phyloP scores from a whole-genome alignment of 2,113 vertebrate species.

The Rissa tridactyla region DNA sequence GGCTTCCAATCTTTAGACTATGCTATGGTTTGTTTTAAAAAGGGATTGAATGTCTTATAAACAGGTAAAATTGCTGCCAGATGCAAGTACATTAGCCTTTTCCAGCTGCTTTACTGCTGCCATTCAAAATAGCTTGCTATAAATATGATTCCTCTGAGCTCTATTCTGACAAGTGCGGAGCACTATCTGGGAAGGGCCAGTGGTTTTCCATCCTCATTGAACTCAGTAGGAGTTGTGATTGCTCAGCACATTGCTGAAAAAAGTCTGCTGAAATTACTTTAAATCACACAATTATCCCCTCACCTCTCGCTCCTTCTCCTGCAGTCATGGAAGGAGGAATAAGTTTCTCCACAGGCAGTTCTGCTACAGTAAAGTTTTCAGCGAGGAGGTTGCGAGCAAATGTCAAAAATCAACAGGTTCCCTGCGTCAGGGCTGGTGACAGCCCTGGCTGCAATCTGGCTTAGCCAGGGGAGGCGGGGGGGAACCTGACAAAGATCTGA shows the following conservation, averaged over 20 bases:
- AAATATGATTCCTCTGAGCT: slow-evolving; percentile 56
- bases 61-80: slow-evolving; percentile 60
- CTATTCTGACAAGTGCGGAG: slow-evolving; percentile 7
- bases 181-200: slow-evolving; percentile 18
- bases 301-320: background rate
- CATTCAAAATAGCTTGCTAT: slow-evolving; percentile 58
- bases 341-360: background rate
- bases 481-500: background rate
- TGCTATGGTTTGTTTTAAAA: slow-evolving; percentile 38
- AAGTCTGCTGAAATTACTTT: slow-evolving; percentile 45
- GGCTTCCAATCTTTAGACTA: slow-evolving; percentile 6
- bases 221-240: slow-evolving; percentile 45
- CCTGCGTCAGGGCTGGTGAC: background rate
- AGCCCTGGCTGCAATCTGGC: background rate
- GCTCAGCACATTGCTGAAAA: slow-evolving; percentile 28
- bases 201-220: slow-evolving; percentile 26
- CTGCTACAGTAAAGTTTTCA: background rate
- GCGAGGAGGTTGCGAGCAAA: background rate
- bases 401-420: background rate
- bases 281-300: slow-evolving; percentile 55
- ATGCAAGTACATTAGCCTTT: slow-evolving; percentile 37
- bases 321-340: background rate
- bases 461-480: background rate
- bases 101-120: slow-evolving; percentile 61
- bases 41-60: slow-evolving; percentile 35